Evolutionary conservation across 2,797 vertebrate genomes (phyloP).

Genomic region (Helarctos malayanus): DNA sequence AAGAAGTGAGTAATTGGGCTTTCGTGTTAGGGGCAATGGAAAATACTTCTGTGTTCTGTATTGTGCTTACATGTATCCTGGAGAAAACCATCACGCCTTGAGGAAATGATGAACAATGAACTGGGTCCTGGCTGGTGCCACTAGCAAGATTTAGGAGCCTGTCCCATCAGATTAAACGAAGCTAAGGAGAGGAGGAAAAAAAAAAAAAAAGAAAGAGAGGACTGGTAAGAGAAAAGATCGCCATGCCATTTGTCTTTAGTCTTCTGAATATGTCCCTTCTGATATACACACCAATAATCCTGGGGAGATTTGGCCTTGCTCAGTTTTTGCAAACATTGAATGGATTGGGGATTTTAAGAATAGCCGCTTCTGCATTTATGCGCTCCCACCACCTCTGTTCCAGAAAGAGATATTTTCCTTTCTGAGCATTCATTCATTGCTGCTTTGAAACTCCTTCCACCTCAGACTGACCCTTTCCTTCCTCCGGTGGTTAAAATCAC

Average conservation of each 20-base stretch:
- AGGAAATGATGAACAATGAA: conserved; percentile 5
- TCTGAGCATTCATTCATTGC: neutral
- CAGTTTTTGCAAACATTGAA: neutral
- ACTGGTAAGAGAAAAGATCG: neutral
- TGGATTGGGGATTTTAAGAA: neutral
- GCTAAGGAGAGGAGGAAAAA: rapidly evolving
- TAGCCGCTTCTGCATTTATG: neutral
- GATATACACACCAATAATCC: neutral
- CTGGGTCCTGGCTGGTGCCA: neutral
- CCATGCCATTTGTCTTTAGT: neutral
- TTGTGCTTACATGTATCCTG: neutral
- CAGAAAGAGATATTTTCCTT: neutral
- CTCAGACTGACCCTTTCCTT: neutral
- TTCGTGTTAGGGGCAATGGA: neutral
- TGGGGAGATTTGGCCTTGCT: neutral
- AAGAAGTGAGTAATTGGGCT: neutral
- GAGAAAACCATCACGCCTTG: neutral
- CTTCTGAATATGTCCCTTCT: neutral
- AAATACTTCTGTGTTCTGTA: neutral
- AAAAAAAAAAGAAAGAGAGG: no score
- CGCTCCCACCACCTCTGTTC: neutral
- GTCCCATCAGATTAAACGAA: neutral
- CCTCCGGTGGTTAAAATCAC: neutral
- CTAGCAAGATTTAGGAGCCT: neutral
- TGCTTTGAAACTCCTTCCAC: neutral